Base-by-base conservation (phyloP, 1,140 invertebrate species). In the Sycophaga agraensis region DNA sequence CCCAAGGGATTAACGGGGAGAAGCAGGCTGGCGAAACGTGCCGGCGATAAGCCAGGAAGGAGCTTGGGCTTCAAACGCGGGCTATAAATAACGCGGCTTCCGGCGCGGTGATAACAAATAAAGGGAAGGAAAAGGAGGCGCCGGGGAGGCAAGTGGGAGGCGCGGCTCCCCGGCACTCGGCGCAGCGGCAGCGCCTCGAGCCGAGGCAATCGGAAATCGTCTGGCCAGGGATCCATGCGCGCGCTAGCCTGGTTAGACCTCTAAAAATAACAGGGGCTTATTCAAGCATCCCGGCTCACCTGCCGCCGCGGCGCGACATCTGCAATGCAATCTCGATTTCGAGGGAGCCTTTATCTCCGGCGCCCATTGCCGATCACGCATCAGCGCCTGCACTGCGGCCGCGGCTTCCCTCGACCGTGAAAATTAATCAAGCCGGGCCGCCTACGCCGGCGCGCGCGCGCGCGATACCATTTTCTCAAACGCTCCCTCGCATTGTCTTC, bases 371-470 rank as follows among this genome's bases (percentile, higher is more conserved):
- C 68, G 69, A 75, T 69, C 70, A 75, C 73, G 71, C 75, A 76
- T 72, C 73, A 66, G 67, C 70, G 76, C 69, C 63, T 75, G n/a
- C n/a, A 11, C 17, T 37, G 1, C 39, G 16, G 26, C 24, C 63
- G 58, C 68, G 72, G 67, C 67, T 73, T 74, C 63, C 35, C 69
- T 75, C 74, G 70, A 77, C 69, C 77, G 71, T 77, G 72, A 71
- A 79, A 80, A 78, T 76, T 79, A 78, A 79, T 80, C 77, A 78
- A 76, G 63, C 68, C 68, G 69, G 63, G 68, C 69, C 66, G 64
- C 54, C 5, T 11, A 11, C 28, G 28, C 4, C 5, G 28, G 28
- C 28, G 28, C 28, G 28, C 28, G 11, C 28, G 5, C 5, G 28
- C 28, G 4, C n/a, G n/a, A n/a, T n/a, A n/a, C n/a, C n/a, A n/a